Base-by-base conservation (phyloP, 2,888 invertebrate species). In the Cheilosia grossa region DNA sequence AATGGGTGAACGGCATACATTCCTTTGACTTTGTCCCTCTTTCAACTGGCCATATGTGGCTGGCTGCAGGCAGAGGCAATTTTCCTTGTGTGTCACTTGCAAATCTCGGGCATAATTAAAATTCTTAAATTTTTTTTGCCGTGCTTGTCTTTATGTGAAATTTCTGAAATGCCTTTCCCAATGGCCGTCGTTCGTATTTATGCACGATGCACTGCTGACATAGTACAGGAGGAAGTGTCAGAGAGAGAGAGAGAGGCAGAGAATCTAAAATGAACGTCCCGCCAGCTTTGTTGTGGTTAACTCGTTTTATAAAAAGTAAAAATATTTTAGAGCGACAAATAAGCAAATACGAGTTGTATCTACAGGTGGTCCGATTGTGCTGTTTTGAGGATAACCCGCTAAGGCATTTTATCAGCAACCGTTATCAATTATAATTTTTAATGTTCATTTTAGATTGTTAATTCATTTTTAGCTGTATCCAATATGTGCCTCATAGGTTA, bases 41-140 rank as follows among this genome's bases (percentile, higher is more conserved):
- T 13, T 15, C 51, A 13, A 37, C 58, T 67, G 44, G 63, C 54
- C 47, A 56, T 49, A 42, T 49, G 40, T n/a, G 64, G 24, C 17
- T 19, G 42, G 44, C 44, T 33, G 40, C 44, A 17, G 49, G 49
- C 42, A 40, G 17, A 33, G 63, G 63, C 69, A 70, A 74, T 72
- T 80, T 64, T 17, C 64, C 63, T 54, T 33, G 10, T 61, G 80
- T 85, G 80, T 80, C 70, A 85, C 80, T 80, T 66, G 59, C 70
- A 85, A 85, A 74, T 85, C 80, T 70, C 70, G 69, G 59, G 49
- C 66, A 72, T 85, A 85, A 85, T 85, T 85, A 85, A 70, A 80
- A 80, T 66, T 61, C 21, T 30, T 61, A 24, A 4, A 4, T n/a
- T 21, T 49, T 56, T 61, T 67, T 40, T 27, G 37, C 37, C 27